These are phyloP conservation scores for Hyalella azteca DNA, from an alignment of 2,888 invertebrate species.

Conservation along the genomic window DNA sequence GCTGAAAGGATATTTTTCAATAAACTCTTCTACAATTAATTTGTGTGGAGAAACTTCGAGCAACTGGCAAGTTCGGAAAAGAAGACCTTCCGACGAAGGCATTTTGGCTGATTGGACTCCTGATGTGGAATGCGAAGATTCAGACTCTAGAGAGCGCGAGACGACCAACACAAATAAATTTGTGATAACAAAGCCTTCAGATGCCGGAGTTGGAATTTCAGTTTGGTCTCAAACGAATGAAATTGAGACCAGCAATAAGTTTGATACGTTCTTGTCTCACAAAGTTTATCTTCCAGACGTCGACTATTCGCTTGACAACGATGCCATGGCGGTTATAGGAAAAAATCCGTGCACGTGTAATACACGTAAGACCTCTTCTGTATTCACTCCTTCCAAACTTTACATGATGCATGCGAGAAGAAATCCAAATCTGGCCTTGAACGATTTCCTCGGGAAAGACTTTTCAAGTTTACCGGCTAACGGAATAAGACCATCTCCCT, in stretches of 20 bases:
- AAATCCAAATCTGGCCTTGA: background rate
- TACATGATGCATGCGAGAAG: conserved; percentile 1
- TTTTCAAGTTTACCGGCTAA: background rate
- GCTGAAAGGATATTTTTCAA: conserved; percentile 5
- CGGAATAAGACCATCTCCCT: background rate
- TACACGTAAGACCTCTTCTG: background rate
- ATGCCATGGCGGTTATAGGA: background rate
- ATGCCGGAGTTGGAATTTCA: too few species aligned
- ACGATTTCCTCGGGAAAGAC: background rate
- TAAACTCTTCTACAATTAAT: conserved; percentile 3
- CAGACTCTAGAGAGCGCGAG: background rate
- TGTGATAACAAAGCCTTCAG: background rate
- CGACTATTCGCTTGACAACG: background rate
- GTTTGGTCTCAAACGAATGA: background rate
- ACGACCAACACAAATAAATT: background rate
- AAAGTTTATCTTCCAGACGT: conserved; percentile 13
- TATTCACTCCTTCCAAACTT: background rate
- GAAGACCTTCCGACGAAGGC: background rate
- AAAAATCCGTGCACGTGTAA: background rate
- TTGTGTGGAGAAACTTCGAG: conserved; percentile 12
- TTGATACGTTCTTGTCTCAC: background rate
- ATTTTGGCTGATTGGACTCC: conserved; percentile 18
- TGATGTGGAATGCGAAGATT: background rate
- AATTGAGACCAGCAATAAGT: background rate
- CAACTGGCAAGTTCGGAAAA: background rate